phyloP scores from a whole-genome alignment of 2,113 vertebrate species.

The Sphyrna mokarran region DNA sequence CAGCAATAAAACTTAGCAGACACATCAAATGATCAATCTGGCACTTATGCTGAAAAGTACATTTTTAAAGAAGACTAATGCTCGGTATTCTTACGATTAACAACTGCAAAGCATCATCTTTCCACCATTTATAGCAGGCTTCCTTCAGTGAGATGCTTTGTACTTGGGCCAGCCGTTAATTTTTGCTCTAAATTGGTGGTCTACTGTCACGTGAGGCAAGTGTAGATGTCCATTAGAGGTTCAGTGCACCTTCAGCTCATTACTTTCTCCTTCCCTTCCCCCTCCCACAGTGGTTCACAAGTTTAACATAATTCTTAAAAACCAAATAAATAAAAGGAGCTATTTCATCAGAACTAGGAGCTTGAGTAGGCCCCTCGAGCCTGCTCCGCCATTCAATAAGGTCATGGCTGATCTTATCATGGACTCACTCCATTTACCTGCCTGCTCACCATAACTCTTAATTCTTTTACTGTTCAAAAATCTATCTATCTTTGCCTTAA shows the following conservation, averaged over 20 bases:
- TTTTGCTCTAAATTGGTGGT: not conserved
- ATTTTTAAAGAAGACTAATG: not conserved
- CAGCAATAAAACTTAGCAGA: not conserved
- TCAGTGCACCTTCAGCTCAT: not conserved
- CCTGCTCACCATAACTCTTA: no score
- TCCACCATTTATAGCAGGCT: not conserved
- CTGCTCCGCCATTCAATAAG: no score
- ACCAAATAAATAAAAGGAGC: not conserved
- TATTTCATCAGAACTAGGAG: not conserved
- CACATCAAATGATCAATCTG: conserved; percentile 21
- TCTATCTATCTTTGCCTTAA: no score
- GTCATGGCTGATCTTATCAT: no score
- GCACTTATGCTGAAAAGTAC: not conserved
- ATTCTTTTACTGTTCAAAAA: no score
- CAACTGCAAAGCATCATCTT: not conserved
- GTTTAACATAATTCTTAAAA: no score
- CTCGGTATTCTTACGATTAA: not conserved
- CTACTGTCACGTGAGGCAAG: not conserved
- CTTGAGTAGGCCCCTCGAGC: no score
- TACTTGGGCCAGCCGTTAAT: not conserved
- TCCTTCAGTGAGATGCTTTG: not conserved
- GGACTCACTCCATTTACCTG: no score
- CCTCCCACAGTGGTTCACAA: not conserved
- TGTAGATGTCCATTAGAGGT: not conserved
- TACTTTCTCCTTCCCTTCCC: not conserved